These are phyloP conservation scores for Amaurobius ferox DNA, from an alignment of 2,888 invertebrate genomes.

Conservation along the genomic window DNA sequence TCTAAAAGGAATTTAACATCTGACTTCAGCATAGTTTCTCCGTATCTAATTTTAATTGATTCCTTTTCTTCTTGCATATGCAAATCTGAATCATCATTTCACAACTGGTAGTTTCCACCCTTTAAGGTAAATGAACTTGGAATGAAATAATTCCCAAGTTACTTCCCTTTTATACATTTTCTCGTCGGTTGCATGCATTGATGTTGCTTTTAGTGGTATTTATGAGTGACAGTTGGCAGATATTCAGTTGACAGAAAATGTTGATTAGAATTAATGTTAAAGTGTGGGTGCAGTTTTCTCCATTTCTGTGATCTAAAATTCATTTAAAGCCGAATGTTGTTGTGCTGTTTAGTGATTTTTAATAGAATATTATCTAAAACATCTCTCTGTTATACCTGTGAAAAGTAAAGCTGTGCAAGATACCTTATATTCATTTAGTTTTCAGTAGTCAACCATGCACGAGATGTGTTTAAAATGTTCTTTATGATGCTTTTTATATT, in stretches of 20 bases:
- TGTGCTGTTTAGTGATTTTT: too few species aligned
- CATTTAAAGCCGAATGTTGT: too few species aligned
- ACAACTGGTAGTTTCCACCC: not conserved
- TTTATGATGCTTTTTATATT: too few species aligned
- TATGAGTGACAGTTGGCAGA: constrained; percentile 52
- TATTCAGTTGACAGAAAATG: constrained; percentile 23
- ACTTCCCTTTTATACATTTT: not conserved
- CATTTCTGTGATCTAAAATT: not conserved
- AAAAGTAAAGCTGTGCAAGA: too few species aligned
- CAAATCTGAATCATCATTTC: not conserved
- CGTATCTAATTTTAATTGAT: constrained; percentile 8
- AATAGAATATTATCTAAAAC: too few species aligned
- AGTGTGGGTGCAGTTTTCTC: not conserved
- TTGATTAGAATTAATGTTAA: not conserved
- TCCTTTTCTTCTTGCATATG: not conserved
- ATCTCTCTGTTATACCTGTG: too few species aligned
- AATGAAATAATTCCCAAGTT: not conserved
- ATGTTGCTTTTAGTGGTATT: not conserved
- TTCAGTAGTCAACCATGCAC: too few species aligned
- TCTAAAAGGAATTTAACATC: too few species aligned
- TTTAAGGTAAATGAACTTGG: constrained; percentile 2
- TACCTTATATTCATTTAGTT: too few species aligned
- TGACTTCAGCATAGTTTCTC: not conserved
- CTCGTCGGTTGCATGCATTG: not conserved
- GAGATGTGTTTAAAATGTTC: too few species aligned